Conservation (phyloP, 2,888 invertebrate species). For the Drosophila mulleri region DNA sequence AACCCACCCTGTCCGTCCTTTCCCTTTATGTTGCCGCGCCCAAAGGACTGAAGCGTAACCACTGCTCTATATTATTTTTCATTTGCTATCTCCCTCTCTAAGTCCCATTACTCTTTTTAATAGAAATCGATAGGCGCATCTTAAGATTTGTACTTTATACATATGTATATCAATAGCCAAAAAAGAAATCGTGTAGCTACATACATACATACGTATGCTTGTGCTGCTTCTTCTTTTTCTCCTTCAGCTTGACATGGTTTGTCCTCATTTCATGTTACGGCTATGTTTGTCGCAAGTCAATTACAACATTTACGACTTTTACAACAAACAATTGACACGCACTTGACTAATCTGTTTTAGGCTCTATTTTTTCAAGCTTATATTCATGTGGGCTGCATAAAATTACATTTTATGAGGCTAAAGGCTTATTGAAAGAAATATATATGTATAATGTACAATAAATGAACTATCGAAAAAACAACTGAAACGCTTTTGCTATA, state of each 20-base stretch:
- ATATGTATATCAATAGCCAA: not conserved
- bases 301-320: constrained; percentile 32
- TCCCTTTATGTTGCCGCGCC: constrained; percentile 49
- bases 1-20: not conserved
- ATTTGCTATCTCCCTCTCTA: not conserved
- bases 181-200: not conserved
- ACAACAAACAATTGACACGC: constrained; percentile 37
- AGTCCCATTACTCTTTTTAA: not conserved
- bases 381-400: not conserved
- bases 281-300: constrained; percentile 21
- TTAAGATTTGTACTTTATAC: constrained; percentile 26
- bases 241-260: constrained; percentile 28
- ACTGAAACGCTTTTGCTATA: not conserved
- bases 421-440: not conserved
- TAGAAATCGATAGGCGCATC: constrained; percentile 39
- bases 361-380: not conserved
- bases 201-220: constrained; percentile 4
- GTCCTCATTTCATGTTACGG: constrained; percentile 34
- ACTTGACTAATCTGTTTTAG: constrained; percentile 40
- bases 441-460: not conserved
- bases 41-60: constrained; percentile 38
- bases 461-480: not conserved
- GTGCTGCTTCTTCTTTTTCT: constrained; percentile 1
- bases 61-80: constrained; percentile 44
- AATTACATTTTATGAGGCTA: not conserved